phyloP scores from a whole-genome alignment of 2,888 invertebrate genomes.

The Mayetiola destructor region DNA sequence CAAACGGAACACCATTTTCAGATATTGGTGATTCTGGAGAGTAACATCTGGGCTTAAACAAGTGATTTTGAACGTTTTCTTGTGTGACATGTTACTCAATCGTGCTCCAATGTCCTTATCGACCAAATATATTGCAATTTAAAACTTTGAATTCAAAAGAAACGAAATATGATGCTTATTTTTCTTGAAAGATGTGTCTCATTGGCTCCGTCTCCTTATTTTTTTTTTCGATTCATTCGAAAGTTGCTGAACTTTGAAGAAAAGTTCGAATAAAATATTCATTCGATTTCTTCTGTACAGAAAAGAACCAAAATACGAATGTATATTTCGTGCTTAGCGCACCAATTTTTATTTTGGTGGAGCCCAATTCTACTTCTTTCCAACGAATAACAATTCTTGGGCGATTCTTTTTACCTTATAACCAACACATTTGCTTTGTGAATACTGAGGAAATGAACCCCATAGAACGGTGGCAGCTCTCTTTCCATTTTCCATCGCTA shows the following conservation, averaged over 20 bases:
- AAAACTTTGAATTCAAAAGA: neutral
- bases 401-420: too few relatives aligned
- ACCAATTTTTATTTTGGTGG: neutral
- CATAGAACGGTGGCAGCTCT: too few relatives aligned
- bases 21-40: too few relatives aligned
- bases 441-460: neutral
- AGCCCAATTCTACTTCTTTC: neutral
- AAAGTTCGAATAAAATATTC: slow-evolving; percentile 12
- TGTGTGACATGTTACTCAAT: slow-evolving; percentile 12
- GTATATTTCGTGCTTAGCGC: slow-evolving; percentile 8
- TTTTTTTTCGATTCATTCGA: neutral
- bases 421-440: neutral
- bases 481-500: neutral
- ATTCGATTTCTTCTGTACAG: neutral
- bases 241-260: neutral
- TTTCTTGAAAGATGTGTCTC: slow-evolving; percentile 1
- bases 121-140: slow-evolving; percentile 9
- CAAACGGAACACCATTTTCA: too few relatives aligned
- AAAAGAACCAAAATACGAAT: neutral
- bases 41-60: slow-evolving; percentile 7
- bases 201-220: neutral
- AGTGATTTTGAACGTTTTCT: slow-evolving; percentile 6
- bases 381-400: too few relatives aligned
- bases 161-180: slow-evolving; percentile 9
- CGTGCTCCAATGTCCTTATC: slow-evolving; percentile 7